Conservation (phyloP, 1,140 invertebrate species). For the Lepidurus arcticus region DNA sequence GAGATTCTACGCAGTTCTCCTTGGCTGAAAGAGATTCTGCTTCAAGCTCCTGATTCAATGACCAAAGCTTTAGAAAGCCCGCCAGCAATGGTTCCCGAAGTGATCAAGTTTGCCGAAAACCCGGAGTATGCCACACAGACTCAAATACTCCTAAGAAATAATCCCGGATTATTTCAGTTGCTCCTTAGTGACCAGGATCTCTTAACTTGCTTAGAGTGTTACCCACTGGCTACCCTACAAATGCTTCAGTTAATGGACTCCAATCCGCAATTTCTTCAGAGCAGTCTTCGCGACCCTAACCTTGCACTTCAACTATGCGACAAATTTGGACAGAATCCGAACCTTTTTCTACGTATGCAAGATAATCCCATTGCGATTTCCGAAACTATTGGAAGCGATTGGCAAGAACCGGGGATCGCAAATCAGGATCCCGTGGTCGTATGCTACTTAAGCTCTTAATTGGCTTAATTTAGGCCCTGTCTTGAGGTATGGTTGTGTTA, state of each 20-base stretch:
- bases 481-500: neutral
- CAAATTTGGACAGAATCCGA: neutral
- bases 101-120: neutral
- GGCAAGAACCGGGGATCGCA: neutral
- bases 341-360: neutral
- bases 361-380: neutral
- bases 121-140: neutral
- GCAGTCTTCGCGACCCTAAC: neutral
- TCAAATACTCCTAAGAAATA: neutral
- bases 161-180: neutral
- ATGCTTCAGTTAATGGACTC: neutral
- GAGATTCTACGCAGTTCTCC: neutral
- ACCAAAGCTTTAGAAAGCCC: neutral
- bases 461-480: too few species aligned
- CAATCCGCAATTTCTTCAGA: neutral
- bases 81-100: neutral
- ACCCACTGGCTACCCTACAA: neutral
- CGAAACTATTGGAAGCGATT: neutral
- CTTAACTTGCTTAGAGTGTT: neutral
- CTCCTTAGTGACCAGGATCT: neutral
- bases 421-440: neutral
- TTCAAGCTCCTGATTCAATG: neutral
- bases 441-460: neutral
- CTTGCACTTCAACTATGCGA: neutral
- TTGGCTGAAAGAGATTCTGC: neutral